Percentiles rank a stretch among this genome's conserved stretches.
These are phyloP conservation scores for Pyrgilauda ruficollis DNA, from an alignment of 2,113 vertebrate species.

Conservation along the genomic window DNA sequence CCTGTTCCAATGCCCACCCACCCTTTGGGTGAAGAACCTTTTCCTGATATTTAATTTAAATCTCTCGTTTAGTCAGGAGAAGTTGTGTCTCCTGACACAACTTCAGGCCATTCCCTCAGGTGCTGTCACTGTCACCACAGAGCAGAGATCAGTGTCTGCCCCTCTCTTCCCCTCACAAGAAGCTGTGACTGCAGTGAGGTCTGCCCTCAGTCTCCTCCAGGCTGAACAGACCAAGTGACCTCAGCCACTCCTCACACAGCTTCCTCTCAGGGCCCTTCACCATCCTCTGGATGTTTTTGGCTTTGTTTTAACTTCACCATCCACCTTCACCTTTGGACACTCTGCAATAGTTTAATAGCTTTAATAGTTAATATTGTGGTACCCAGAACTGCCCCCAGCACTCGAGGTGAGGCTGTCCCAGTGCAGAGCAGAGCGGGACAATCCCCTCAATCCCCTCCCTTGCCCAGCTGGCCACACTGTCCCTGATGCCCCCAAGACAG, in stretches of 20 bases:
- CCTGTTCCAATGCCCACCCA: rapidly evolving
- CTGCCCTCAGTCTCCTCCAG: not conserved
- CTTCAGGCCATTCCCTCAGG: not conserved
- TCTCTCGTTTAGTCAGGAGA: too few relatives aligned
- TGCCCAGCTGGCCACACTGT: rapidly evolving
- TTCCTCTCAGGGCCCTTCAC: not conserved
- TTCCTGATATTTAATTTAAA: not conserved
- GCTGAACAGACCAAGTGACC: not conserved
- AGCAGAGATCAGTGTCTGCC: not conserved
- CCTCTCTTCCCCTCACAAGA: rapidly evolving
- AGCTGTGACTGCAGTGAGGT: not conserved
- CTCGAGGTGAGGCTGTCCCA: not conserved
- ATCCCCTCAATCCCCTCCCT: not conserved
- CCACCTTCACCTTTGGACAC: rapidly evolving
- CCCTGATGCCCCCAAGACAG: not conserved
- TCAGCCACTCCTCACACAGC: rapidly evolving
- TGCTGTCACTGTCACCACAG: rapidly evolving
- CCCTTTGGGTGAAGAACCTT: rapidly evolving
- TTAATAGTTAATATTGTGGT: not conserved
- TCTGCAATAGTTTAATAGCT: not conserved
- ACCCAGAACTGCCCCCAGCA: not conserved
- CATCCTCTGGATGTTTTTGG: too few relatives aligned
- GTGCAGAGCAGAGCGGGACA: not conserved
- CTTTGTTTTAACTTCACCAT: too few relatives aligned
- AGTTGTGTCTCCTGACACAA: not conserved